Percentiles rank a stretch among this genome's conserved stretches.
Evolutionary conservation across 2,888 invertebrate genomes (phyloP).

Genomic region (Melanostoma mellinum): DNA sequence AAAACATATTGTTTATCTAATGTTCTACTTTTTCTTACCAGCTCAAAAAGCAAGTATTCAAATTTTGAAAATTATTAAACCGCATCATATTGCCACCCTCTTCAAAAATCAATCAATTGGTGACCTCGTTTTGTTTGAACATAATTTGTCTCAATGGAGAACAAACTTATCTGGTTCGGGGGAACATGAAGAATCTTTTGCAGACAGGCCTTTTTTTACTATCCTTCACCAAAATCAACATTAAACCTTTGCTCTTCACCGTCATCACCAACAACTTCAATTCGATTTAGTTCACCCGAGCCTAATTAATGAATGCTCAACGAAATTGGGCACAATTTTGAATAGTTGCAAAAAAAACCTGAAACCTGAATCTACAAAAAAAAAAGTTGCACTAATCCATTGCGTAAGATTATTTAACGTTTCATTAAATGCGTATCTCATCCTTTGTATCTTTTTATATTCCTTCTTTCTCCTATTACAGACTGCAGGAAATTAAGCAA

Average conservation of each 20-base stretch:
- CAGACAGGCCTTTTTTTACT: no score
- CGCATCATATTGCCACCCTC: no score
- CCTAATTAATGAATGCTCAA: neutral
- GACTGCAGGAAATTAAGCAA: no score
- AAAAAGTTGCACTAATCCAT: neutral
- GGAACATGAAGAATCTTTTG: no score
- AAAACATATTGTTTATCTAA: no score
- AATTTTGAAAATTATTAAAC: constrained; percentile 48
- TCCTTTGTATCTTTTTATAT: no score
- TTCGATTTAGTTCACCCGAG: neutral
- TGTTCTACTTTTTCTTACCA: constrained; percentile 20
- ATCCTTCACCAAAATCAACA: constrained; percentile 42
- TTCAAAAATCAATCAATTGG: no score
- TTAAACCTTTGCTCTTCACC: neutral
- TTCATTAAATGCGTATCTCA: no score
- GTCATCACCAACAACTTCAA: neutral
- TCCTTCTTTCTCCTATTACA: no score
- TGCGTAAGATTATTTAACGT: neutral
- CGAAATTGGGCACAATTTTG: neutral
- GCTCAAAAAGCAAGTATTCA: constrained; percentile 14
- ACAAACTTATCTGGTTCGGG: no score
- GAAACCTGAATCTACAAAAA: neutral
- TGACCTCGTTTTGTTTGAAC: no score
- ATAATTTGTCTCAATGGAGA: constrained; percentile 73
- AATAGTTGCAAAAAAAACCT: neutral